Conservation (phyloP, 2,888 invertebrate species). For the Sipha maydis region DNA sequence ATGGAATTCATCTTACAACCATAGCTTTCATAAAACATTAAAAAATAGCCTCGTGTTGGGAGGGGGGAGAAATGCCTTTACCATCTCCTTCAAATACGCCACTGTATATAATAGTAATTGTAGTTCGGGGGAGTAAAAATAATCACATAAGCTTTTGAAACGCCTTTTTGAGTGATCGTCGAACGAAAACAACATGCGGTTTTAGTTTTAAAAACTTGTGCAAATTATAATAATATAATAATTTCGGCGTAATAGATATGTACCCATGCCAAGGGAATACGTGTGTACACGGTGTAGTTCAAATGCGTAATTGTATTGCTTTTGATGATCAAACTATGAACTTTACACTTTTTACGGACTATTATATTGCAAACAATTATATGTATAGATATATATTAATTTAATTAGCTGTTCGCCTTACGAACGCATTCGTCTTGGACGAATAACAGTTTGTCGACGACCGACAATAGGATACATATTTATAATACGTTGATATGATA, state of each 20-base stretch:
- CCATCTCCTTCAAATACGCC: too few species aligned
- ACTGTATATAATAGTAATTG: too few species aligned
- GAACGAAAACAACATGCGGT: background rate
- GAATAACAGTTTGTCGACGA: background rate
- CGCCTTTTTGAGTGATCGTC: background rate
- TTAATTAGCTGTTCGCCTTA: background rate
- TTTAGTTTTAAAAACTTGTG: background rate
- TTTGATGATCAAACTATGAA: background rate
- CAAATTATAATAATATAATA: background rate
- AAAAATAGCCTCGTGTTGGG: too few species aligned
- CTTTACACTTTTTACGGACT: background rate
- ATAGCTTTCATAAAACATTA: too few species aligned
- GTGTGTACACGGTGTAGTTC: background rate
- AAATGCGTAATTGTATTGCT: background rate
- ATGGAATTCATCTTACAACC: too few species aligned
- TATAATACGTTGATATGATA: background rate
- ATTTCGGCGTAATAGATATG: too few species aligned
- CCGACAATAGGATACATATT: background rate
- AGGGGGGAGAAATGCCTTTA: too few species aligned
- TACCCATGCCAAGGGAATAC: background rate
- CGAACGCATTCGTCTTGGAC: background rate
- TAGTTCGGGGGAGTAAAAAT: too few species aligned
- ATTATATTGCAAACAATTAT: background rate
- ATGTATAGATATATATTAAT: background rate
- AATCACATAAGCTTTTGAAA: too few species aligned